Conservation (phyloP, 2,888 invertebrate genomes). For the Protonemura montana region DNA sequence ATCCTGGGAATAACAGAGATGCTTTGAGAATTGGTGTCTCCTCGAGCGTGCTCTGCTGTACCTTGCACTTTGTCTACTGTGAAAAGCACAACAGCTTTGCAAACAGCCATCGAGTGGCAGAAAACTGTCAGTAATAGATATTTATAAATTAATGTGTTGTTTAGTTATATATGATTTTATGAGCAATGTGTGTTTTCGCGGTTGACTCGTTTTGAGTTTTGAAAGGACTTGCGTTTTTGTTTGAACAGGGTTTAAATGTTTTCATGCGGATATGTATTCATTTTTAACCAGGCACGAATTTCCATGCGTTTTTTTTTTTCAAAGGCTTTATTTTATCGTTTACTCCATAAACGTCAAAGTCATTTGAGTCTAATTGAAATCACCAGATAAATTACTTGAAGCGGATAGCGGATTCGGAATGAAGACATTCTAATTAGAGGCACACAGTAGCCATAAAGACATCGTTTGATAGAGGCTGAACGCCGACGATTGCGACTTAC, state of each 20-base stretch:
- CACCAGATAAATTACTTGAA: background rate
- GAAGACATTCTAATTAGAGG: background rate
- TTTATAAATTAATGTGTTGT: background rate
- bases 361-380: background rate
- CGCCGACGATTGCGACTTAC: constrained; percentile 50
- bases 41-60: background rate
- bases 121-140: background rate
- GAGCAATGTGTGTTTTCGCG: background rate
- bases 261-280: background rate
- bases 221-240: background rate
- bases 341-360: background rate
- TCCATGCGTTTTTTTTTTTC: background rate
- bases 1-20: background rate
- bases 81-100: background rate
- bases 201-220: background rate
- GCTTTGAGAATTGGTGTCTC: background rate
- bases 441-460: background rate
- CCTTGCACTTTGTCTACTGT: background rate
- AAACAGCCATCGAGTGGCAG: background rate
- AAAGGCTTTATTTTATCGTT: background rate
- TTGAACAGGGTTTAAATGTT: background rate
- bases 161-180: background rate
- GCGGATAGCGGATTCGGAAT: background rate
- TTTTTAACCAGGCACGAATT: background rate
- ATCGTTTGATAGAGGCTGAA: background rate